Conservation (phyloP, 2,797 vertebrate genomes). For the Agapornis canus region DNA sequence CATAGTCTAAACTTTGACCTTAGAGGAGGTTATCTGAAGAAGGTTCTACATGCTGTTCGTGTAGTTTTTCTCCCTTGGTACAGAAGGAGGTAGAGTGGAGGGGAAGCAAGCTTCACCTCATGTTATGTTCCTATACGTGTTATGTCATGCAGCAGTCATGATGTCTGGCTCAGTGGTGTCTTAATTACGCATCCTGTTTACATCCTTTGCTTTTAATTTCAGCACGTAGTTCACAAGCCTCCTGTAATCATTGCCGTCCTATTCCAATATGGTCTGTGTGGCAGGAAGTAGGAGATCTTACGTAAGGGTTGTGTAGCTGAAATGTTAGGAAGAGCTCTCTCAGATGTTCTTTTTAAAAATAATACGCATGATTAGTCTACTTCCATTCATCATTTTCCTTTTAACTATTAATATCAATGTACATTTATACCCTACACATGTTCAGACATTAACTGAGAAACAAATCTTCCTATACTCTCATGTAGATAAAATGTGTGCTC, state of each 20-base stretch:
- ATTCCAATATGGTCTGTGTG: slow-evolving; percentile 73
- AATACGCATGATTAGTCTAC: slow-evolving; percentile 38
- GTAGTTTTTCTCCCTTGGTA: not conserved
- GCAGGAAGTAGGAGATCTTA: slow-evolving; percentile 46
- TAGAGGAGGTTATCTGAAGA: not conserved
- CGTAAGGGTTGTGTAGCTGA: not conserved
- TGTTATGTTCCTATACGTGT: slow-evolving; percentile 45
- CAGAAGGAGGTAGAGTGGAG: not conserved
- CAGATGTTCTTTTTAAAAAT: slow-evolving; percentile 55
- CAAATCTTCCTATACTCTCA: slow-evolving; percentile 37
- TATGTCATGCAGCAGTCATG: slow-evolving; percentile 74
- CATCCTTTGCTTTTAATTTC: slow-evolving; percentile 85
- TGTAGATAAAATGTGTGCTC: slow-evolving; percentile 35
- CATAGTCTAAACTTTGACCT: not conserved
- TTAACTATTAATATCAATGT: slow-evolving; percentile 28
- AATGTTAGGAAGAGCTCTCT: slow-evolving; percentile 43
- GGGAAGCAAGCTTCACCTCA: not conserved
- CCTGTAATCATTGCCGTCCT: slow-evolving; percentile 41
- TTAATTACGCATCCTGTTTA: slow-evolving; percentile 89
- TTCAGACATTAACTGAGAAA: slow-evolving; percentile 34
- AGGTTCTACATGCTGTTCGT: not conserved
- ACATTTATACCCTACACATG: slow-evolving; percentile 20
- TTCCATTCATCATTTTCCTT: slow-evolving; percentile 28
- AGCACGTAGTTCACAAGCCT: slow-evolving; percentile 71
- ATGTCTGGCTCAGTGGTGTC: slow-evolving; percentile 80